phyloP scores from a whole-genome alignment of 2,888 invertebrate genomes.

The Steinernema hermaphroditum region DNA sequence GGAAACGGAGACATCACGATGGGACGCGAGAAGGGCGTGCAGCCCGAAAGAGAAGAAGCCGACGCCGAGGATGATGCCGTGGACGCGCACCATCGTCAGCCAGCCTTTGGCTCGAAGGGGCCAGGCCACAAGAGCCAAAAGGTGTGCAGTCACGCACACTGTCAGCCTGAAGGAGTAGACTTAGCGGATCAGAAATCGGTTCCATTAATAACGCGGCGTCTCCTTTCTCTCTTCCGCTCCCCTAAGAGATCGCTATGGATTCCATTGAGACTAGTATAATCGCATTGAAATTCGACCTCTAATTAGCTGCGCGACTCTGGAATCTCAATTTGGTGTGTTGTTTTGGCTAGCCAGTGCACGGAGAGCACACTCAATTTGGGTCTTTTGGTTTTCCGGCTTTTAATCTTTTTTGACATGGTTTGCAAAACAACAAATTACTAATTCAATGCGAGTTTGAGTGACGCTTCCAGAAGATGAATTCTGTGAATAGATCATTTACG shows the following conservation, averaged over 20 bases:
- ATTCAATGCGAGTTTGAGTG: too few species aligned
- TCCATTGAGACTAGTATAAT: not conserved
- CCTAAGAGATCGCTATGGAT: conserved; percentile 20
- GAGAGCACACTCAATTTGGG: too few species aligned
- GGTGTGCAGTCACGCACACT: conserved; percentile 36
- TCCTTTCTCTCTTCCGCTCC: not conserved
- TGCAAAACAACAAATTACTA: too few species aligned
- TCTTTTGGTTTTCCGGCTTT: too few species aligned
- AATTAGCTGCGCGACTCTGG: not conserved
- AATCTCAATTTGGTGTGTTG: too few species aligned
- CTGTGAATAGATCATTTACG: too few species aligned
- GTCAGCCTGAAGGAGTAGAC: conserved; percentile 33
- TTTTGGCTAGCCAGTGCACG: too few species aligned
- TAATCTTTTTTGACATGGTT: too few species aligned
- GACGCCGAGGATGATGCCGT: not conserved
- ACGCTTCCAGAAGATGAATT: too few species aligned
- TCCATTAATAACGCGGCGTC: not conserved
- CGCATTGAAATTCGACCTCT: not conserved
- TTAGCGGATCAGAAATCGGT: not conserved
- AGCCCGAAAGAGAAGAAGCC: conserved; percentile 23
- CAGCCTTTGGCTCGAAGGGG: conserved; percentile 26
- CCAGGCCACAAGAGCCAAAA: conserved; percentile 35
- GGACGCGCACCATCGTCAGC: conserved; percentile 30
- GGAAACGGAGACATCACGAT: conserved; percentile 15
- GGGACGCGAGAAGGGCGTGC: conserved; percentile 28